Conservation (phyloP, 2,113 vertebrate species). For the Mohoua ochrocephala region DNA sequence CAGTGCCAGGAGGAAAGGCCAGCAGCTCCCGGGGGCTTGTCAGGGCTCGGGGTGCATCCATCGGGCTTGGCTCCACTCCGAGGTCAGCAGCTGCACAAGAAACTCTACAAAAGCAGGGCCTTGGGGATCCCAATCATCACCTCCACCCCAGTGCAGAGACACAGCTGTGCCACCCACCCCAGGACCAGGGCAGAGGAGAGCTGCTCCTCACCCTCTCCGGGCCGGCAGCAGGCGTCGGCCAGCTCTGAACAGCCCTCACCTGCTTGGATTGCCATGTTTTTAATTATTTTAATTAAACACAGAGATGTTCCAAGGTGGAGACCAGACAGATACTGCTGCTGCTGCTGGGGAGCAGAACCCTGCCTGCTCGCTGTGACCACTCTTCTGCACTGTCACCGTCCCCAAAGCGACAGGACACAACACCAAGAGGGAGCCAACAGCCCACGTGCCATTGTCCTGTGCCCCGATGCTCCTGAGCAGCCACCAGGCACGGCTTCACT, state of each 20-base stretch:
- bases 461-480: background rate
- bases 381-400: background rate
- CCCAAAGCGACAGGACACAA: fast-evolving
- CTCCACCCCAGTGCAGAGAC: background rate
- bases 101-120: background rate
- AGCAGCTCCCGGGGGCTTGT: background rate
- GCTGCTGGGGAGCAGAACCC: background rate
- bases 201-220: background rate
- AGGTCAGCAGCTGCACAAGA: background rate
- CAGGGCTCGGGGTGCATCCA: background rate
- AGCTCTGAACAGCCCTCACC: background rate
- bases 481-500: background rate
- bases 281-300: background rate
- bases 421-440: background rate
- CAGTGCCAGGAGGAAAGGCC: background rate
- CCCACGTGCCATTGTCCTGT: background rate
- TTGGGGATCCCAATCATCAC: background rate
- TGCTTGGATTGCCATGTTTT: background rate
- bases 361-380: background rate
- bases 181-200: background rate
- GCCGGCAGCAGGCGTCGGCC: background rate
- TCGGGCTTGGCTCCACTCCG: background rate
- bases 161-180: background rate
- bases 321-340: background rate
- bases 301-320: background rate